phyloP scores from a whole-genome alignment of 2,888 invertebrate species.

The Sylvicola fuscatus region DNA sequence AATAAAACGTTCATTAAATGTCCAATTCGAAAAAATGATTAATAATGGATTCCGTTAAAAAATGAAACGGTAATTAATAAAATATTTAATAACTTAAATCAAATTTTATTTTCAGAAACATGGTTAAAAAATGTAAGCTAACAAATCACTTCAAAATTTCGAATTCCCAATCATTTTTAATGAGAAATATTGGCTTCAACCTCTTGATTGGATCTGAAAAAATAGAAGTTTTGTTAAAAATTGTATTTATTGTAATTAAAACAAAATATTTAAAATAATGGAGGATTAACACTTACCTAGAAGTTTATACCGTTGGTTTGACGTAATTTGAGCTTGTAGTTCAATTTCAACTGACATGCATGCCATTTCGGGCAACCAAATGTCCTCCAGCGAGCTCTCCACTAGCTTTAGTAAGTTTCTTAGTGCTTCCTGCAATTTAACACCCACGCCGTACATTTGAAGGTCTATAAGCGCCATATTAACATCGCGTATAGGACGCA shows the following conservation, averaged over 20 bases:
- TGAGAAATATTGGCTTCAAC: slow-evolving; percentile 33
- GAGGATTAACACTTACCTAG: slow-evolving; percentile 17
- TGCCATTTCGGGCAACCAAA: slow-evolving; percentile 22
- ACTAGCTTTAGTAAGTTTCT: slow-evolving; percentile 13
- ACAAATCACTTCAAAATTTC: slow-evolving; percentile 20
- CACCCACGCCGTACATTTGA: slow-evolving; percentile 25
- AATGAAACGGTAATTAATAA: too few relatives aligned
- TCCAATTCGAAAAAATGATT: too few relatives aligned
- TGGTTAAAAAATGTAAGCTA: too few relatives aligned
- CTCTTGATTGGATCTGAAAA: slow-evolving; percentile 37
- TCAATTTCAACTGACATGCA: slow-evolving; percentile 20
- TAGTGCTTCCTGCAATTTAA: slow-evolving; percentile 25
- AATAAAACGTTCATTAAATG: too few relatives aligned
- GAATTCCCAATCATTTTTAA: slow-evolving; percentile 34
- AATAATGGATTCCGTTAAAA: too few relatives aligned
- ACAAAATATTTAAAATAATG: not conserved
- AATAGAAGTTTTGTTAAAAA: slow-evolving; percentile 4
- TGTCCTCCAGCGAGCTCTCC: slow-evolving; percentile 17
- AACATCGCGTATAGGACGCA: slow-evolving; percentile 32
- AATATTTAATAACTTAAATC: too few relatives aligned
- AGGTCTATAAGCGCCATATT: slow-evolving; percentile 30
- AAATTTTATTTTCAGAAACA: too few relatives aligned
- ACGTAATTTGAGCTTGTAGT: slow-evolving; percentile 12
- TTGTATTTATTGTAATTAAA: not conserved
- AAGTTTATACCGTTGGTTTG: slow-evolving; percentile 22